Base-by-base conservation (phyloP, 2,797 vertebrate species). In the Phalloptychus januarius region DNA sequence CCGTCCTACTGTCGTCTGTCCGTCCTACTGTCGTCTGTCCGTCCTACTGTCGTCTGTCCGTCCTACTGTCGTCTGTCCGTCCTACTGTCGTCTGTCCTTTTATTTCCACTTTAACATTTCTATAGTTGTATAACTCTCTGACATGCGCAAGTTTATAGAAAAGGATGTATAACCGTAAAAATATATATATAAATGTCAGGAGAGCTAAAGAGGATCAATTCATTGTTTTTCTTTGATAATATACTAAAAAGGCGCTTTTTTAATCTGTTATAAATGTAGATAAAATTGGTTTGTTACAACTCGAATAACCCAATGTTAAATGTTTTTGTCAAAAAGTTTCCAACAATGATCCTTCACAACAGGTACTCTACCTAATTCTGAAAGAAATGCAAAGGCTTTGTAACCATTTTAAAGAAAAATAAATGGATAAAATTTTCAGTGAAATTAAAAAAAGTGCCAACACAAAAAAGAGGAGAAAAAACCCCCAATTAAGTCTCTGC, bases 41-140 rank as follows among this genome's bases (percentile, higher is more conserved):
- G n/a, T n/a, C n/a, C n/a, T n/a, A n/a, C n/a, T n/a, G n/a, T n/a
- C 31, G 13, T 56, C 79, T 25, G 65, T 16, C 75, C 1, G 15
- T 79, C n/a, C 13, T 0, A n/a, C n/a, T n/a, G n/a, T n/a, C 31
- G 13, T 56, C 79, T 25, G 65, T 16, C 75, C 1, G 15, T 79
- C n/a, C 13, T 0, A 25, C 67, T 16, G 33, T 76, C 4, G 36
- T 75, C 77, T 40, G 76, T 61, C 50, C 25, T 38, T 78, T 78
- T 80, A 65, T 72, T 85, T 77, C 79, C 75, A 58, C 31, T 23
- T 61, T 42, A 46, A 83, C 18, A 15, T 82, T 78, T 77, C n/a
- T 38, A 40, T 25, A 71, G 74, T 58, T 48, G 61, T 44, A 65
- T 48, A 36, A 2, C 65, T 80, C 52, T 65, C 31, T 12, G 61